Base-by-base conservation (phyloP, 1,140 invertebrate genomes). In the Drosophila rhopaloa region DNA sequence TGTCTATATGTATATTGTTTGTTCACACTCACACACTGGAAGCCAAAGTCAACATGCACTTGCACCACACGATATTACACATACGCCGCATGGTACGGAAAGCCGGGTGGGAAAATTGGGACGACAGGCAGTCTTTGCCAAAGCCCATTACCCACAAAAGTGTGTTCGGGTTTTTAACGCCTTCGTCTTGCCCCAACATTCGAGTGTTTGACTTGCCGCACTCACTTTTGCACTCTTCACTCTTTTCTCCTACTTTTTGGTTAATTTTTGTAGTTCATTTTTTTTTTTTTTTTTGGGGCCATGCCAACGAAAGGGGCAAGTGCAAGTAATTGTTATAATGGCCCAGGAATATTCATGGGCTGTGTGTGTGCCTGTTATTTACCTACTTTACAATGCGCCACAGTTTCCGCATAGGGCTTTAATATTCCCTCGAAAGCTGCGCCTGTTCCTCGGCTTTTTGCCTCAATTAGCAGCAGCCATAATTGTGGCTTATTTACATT, bases 121-220 rank as follows among this genome's bases (percentile, higher is more conserved):
- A 38, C 44, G 63, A 65, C 60, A 40, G 60, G 51, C 59, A 54
- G 60, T 59, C 77, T 73, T 78, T 75, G 50, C 60, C 47, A 76
- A 62, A 74, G 74, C 62, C 82, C 82, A 85, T 85, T 85, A 81
- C 82, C 61, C 57, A 58, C 65, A 71, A 68, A 85, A 85, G 81
- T 86, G 74, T 85, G 79, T 84, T 71, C 65, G 73, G 72, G 78
- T 67, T 84, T 73, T 78, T 85, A 81, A 72, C 82, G 81, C 79
- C 83, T 81, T 81, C 53, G 68, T 55, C 66, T 50, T 57, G 51
- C 50, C 48, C 51, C 67, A 16, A 48, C 35, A 71, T 48, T 71
- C 41, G 44, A 76, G 60, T 76, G 73, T 76, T 76, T 76, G 72
- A 76, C 72, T 76, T 76, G 61, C 54, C 61, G 48, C 72, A 76